Evolutionary conservation across 2,888 invertebrate species (phyloP), one percentile per base, ranked within the genome.

Genomic region (Hemithea aestivaria): DNA sequence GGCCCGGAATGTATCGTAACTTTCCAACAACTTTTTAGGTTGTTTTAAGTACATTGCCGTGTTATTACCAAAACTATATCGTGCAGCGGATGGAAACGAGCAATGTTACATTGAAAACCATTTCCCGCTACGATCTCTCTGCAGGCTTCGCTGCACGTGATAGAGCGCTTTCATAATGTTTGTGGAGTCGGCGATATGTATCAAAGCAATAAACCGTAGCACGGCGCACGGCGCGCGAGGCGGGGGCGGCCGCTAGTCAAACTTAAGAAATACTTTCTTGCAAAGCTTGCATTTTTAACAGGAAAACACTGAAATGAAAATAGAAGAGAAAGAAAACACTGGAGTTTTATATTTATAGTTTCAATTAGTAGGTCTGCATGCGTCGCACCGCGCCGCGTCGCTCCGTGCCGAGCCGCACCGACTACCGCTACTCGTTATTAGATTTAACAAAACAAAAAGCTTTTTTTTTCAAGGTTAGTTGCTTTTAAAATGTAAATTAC

Each of bases 261-360:
- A 57, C 52, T 59, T 58, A 51, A 53, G 34, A 51, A 59, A 53
- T 45, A 48, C 53, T 59, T 59, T 53, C 51, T 58, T 49, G 48
- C 51, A 49, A 40, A 46, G 43, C 51, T 54, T 47, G 58, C 51
- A 58, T 58, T 64, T 49, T 58, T 51, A 60, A 53, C 58, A 49
- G 38, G 54, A 45, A 55, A 65, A 63, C 55, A 56, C 55, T 52
- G 54, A 56, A 60, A 68, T 62, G 66, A 71, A 73, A 77, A 73
- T 70, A 69, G 60, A 60, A 54, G 62, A 59, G 56, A 54, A 24
- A 62, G 56, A 71, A 75, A 75, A 71, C 63, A 72, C 64, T 69
- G 59, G 64, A 57, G 65, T 54, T 64, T 73, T 71, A 73, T 81
- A 83, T 82, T 83, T 82, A 81, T 81, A 79, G 82, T 81, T 81